These are phyloP conservation scores for Drosophila willistoni DNA, from an alignment of 1,140 invertebrate genomes.

Conservation along the genomic window DNA sequence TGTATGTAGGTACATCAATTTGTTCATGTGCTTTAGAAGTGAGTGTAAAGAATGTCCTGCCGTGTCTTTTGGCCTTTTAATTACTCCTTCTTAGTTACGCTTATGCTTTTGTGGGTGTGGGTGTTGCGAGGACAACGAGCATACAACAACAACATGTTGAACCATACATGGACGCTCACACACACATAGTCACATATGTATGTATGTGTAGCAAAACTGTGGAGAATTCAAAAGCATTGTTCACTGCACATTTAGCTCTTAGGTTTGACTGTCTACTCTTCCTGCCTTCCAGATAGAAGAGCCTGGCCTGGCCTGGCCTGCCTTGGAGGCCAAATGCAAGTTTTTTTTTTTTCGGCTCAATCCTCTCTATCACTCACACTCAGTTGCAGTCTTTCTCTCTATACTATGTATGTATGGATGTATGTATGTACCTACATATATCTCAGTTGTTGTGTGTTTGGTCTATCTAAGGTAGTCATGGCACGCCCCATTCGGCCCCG, in stretches of 20 bases:
- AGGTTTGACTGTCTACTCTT: constrained; percentile 26
- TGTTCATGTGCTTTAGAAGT: no score
- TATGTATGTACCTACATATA: not conserved
- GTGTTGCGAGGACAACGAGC: constrained; percentile 43
- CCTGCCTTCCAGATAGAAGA: constrained; percentile 6
- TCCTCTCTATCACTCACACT: not conserved
- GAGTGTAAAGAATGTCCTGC: no score
- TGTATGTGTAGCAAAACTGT: no score
- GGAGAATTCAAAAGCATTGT: constrained; percentile 44
- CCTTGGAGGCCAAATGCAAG: constrained; percentile 24
- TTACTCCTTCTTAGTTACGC: not conserved
- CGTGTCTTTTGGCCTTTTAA: not conserved
- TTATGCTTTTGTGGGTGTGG: constrained; percentile 15
- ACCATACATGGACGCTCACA: constrained; percentile 12
- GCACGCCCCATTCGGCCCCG: constrained; percentile 13
- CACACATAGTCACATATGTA: constrained; percentile 7
- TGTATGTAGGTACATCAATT: no score
- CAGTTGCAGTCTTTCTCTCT: not conserved
- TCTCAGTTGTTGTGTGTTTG: not conserved
- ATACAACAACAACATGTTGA: constrained; percentile 37
- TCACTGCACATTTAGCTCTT: constrained; percentile 63
- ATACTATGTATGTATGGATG: not conserved
- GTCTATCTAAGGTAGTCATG: constrained; percentile 49
- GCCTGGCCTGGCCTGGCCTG: not conserved
- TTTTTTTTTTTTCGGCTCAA: constrained; percentile 19